These are phyloP conservation scores for Spodoptera picta DNA, from an alignment of 2,888 invertebrate genomes.

Conservation along the genomic window DNA sequence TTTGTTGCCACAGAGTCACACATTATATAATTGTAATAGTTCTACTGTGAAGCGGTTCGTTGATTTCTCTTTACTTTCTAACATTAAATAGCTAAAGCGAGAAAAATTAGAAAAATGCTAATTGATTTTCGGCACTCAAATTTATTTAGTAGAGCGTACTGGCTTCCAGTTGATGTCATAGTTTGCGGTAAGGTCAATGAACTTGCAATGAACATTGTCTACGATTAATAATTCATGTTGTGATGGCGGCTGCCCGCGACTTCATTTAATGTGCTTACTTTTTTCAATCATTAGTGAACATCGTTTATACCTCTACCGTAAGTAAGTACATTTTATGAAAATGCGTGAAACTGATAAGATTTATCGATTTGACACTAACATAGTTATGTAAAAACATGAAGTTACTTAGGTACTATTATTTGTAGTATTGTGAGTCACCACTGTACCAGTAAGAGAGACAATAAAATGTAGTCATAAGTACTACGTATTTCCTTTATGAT, in stretches of 20 bases:
- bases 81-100: slow-evolving; percentile 2
- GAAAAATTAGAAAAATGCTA: slow-evolving; percentile 38
- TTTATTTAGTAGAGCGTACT: slow-evolving; percentile 60
- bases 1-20: not conserved
- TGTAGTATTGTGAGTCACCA: slow-evolving; percentile 7
- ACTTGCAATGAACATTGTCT: slow-evolving; percentile 69
- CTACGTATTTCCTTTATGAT: slow-evolving; percentile 1
- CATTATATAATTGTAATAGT: not conserved
- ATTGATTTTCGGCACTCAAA: slow-evolving; percentile 43
- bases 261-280: slow-evolving; percentile 65
- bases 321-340: too few relatives aligned
- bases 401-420: not conserved
- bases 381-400: too few relatives aligned
- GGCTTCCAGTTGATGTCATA: slow-evolving; percentile 53
- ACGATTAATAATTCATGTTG: slow-evolving; percentile 83
- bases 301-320: too few relatives aligned
- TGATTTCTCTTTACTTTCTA: slow-evolving; percentile 33
- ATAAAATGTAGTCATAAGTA: slow-evolving; percentile 10
- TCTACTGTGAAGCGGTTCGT: slow-evolving; percentile 1
- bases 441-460: slow-evolving; percentile 3
- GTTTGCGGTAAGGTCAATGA: slow-evolving; percentile 70
- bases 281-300: slow-evolving; percentile 56
- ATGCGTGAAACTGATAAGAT: too few relatives aligned
- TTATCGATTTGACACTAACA: too few relatives aligned
- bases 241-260: slow-evolving; percentile 71